Conservation (phyloP, 2,888 invertebrate species). For the Xestia rhomboidea region DNA sequence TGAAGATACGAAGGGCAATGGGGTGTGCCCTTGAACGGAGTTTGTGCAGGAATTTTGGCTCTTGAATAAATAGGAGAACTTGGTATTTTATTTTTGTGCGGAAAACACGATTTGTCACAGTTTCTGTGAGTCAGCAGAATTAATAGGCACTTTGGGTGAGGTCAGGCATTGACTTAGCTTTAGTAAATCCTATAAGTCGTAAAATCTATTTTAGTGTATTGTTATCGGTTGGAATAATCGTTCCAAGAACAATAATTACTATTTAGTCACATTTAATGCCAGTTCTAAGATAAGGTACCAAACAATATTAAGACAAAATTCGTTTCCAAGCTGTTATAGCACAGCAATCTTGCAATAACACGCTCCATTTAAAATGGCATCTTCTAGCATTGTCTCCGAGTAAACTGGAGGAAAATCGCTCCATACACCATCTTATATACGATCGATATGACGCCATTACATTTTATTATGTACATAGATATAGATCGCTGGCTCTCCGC, state of each 20-base stretch:
- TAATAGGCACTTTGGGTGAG: conserved; percentile 20
- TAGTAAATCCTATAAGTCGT: conserved; percentile 1
- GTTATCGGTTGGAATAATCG: not conserved
- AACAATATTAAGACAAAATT: conserved; percentile 4
- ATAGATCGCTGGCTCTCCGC: conserved; percentile 43
- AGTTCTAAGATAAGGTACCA: not conserved
- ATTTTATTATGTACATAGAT: conserved; percentile 61
- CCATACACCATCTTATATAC: conserved; percentile 39
- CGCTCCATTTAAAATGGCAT: conserved; percentile 35
- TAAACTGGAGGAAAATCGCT: conserved; percentile 45
- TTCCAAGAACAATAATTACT: not conserved
- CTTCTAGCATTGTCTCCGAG: conserved; percentile 13
- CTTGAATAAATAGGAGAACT: conserved; percentile 23
- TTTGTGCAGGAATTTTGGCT: conserved; percentile 18
- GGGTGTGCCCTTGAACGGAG: conserved; percentile 21
- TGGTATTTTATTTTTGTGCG: conserved; percentile 26
- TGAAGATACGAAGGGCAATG: conserved; percentile 39
- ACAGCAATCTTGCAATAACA: conserved; percentile 19
- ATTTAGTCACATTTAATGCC: not conserved
- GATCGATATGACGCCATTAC: conserved; percentile 53
- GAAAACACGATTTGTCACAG: conserved; percentile 16
- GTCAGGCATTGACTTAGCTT: not conserved
- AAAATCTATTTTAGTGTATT: not conserved
- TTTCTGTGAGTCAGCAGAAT: conserved; percentile 17
- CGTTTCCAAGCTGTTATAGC: not conserved